phyloP scores from a whole-genome alignment of 2,888 invertebrate species.

The Eupithecia inturbata region DNA sequence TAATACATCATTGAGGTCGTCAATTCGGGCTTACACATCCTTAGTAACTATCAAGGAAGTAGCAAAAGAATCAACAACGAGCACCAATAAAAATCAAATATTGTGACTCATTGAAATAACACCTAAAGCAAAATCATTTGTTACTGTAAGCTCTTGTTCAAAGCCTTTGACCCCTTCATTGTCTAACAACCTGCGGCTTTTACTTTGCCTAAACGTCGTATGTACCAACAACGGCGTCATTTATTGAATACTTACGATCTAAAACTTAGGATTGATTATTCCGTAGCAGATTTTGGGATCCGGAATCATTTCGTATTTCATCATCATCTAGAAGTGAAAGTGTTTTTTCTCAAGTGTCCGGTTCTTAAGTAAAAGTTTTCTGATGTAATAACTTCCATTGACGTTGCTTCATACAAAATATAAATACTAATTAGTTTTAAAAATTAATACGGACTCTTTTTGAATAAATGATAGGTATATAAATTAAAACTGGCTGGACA shows the following conservation, averaged over 20 bases:
- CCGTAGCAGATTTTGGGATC: constrained; percentile 22
- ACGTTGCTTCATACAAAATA: constrained; percentile 38
- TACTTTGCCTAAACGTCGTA: constrained; percentile 35
- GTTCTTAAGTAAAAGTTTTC: constrained; percentile 77
- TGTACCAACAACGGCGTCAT: constrained; percentile 22
- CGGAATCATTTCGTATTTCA: constrained; percentile 52
- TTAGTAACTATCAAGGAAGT: background rate
- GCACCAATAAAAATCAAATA: background rate
- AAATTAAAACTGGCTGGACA: background rate
- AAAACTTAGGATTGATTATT: constrained; percentile 42
- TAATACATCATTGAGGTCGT: background rate
- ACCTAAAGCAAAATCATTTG: constrained; percentile 25
- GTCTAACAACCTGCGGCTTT: constrained; percentile 58
- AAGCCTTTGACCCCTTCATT: constrained; percentile 73
- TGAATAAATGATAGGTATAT: background rate
- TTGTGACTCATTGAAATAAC: constrained; percentile 19
- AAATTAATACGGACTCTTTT: background rate
- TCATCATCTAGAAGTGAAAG: constrained; percentile 71
- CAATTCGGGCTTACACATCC: background rate
- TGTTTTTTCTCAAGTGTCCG: constrained; percentile 73
- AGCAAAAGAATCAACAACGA: background rate
- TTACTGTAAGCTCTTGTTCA: constrained; percentile 50
- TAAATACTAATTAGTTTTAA: constrained; percentile 3
- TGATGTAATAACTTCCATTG: constrained; percentile 72
- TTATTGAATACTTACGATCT: constrained; percentile 41